Evolutionary conservation across 2,113 vertebrate genomes (phyloP), one percentile per base, ranked within the genome.

Genomic region (Python bivittatus): DNA sequence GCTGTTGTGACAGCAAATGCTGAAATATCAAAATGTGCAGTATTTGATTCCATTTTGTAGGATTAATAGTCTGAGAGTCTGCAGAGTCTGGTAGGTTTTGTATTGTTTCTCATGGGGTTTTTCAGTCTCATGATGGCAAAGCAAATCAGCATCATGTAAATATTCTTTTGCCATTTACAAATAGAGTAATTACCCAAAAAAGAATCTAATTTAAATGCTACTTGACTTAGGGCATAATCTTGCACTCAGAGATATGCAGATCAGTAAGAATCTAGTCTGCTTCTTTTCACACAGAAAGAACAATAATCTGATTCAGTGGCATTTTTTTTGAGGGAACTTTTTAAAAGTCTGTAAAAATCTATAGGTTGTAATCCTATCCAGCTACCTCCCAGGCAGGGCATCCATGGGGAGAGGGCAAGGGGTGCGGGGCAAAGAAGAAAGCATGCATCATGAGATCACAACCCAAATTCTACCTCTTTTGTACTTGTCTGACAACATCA

Each of bases 41-140:
- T 84, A 88, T 88, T 84, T 83, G 53, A 58, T 92, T 72, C 86
- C 72, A 83, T 88, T 83, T 57, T 88, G 11, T 52, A 52, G 27
- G 88, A 72, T 83, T 92, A 83, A 92, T 92, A 86, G 53, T 79
- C 38, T 88, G 60, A 44, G 6, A 53, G 29, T 54, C 84, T 86
- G 53, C 64, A 72, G 53, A 79, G 17, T 25, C 27, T 52, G 27
- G 38, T 79, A 53, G 12, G 15, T 33, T 48, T 83, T 88, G 58
- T 52, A 58, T 88, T 17, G 33, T 88, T 58, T 88, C 54, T 57
- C 64, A 79, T 79, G 1, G 42, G 27, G 20, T 60, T 88, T 48
- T 58, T 52, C 29, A 29, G 54, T 23, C 12, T 92, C 57, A 25
- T 57, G 53, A 25, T 60, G 42, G 12, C 17, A 25, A 83, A 58